These are phyloP conservation scores for Hypocryptadius cinnamomeus DNA, from an alignment of 2,113 vertebrate species.

Conservation along the genomic window DNA sequence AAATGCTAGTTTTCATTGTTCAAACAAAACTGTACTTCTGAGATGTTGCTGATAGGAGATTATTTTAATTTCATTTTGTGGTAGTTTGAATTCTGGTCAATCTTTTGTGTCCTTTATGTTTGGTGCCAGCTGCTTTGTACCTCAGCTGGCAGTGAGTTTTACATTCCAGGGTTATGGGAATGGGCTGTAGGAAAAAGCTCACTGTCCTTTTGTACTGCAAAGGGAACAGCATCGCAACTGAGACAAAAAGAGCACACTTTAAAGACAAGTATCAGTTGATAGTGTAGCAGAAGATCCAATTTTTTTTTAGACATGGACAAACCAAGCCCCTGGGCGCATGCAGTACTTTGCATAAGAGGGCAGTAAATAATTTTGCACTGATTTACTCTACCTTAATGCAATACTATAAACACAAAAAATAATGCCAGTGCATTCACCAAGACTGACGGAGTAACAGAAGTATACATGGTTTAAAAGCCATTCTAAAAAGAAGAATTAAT, in stretches of 20 bases:
- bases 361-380: background rate
- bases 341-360: background rate
- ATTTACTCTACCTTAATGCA: background rate
- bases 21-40: conserved; percentile 11
- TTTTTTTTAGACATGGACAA: background rate
- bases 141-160: background rate
- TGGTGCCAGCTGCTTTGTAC: background rate
- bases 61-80: conserved; percentile 33
- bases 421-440: background rate
- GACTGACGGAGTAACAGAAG: background rate
- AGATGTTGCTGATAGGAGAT: conserved; percentile 1
- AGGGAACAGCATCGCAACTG: background rate
- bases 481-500: background rate
- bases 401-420: background rate
- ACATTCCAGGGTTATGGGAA: background rate
- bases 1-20: conserved; percentile 6
- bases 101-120: conserved; percentile 10
- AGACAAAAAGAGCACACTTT: background rate
- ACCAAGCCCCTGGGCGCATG: background rate
- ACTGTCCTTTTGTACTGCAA: background rate
- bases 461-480: background rate
- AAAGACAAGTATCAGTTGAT: background rate
- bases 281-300: background rate
- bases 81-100: conserved; percentile 24
- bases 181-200: background rate